A percentile compares a stretch with the other conserved stretches of the same genome.
Conservation (phyloP, 2,888 invertebrate species). For the Ennomos erosarius region DNA sequence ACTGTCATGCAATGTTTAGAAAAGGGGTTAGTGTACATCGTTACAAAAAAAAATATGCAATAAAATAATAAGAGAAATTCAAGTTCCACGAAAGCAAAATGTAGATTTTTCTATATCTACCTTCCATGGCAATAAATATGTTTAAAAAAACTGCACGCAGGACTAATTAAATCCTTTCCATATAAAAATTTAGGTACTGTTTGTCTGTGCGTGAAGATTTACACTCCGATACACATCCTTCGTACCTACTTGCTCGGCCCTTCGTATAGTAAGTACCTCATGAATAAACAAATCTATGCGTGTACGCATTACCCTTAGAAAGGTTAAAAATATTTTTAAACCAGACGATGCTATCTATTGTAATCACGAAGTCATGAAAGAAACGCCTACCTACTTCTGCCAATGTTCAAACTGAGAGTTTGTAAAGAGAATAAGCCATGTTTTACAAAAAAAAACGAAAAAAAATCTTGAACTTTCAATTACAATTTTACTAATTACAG, state of each 20-base stretch:
- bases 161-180: conserved; percentile 52
- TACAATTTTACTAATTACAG: too few relatives aligned
- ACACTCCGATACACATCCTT: conserved; percentile 28
- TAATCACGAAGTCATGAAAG: background rate
- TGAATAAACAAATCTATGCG: conserved; percentile 46
- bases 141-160: conserved; percentile 37
- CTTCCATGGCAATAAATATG: conserved; percentile 13
- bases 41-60: too few relatives aligned
- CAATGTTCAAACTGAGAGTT: too few relatives aligned
- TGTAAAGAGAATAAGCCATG: too few relatives aligned
- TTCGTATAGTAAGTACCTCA: conserved; percentile 36
- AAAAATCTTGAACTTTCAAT: too few relatives aligned
- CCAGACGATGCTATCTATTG: conserved; percentile 26
- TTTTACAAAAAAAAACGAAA: too few relatives aligned
- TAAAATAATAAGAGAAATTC: too few relatives aligned
- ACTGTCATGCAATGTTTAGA: too few relatives aligned
- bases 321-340: conserved; percentile 18
- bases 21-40: too few relatives aligned
- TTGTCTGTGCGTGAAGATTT: conserved; percentile 57
- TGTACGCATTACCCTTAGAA: conserved; percentile 33
- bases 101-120: conserved; percentile 1
- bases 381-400: too few relatives aligned
- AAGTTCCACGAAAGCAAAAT: too few relatives aligned
- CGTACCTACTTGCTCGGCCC: conserved; percentile 17
- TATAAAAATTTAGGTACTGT: conserved; percentile 33